Evolutionary conservation across 1,140 invertebrate species (phyloP).

Genomic region (Pseudomyrmex cubaensis): DNA sequence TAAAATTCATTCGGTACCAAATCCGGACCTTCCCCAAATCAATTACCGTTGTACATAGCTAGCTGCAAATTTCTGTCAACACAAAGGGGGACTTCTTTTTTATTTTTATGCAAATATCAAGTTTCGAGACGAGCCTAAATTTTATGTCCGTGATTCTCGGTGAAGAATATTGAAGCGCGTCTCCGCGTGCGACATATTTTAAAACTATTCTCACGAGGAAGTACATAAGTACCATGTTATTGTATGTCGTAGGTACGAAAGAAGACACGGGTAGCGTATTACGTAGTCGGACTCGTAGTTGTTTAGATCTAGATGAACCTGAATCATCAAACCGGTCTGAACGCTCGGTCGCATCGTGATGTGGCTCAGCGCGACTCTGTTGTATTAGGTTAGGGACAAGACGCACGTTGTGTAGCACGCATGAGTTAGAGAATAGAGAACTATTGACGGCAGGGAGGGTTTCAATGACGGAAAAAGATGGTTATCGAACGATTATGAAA

Average conservation of each 20-base stretch:
- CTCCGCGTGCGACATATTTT: constrained; percentile 40
- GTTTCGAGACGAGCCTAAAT: constrained; percentile 35
- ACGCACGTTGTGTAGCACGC: constrained; percentile 75
- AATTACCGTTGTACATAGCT: constrained; percentile 46
- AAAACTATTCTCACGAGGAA: constrained; percentile 55
- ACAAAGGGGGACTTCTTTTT: constrained; percentile 27
- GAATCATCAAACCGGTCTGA: constrained; percentile 83
- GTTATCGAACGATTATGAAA: background rate
- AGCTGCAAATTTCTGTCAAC: constrained; percentile 52
- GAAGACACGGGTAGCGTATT: constrained; percentile 69
- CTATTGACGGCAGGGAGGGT: constrained; percentile 41
- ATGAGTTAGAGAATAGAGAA: constrained; percentile 77
- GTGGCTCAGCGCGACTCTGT: constrained; percentile 79
- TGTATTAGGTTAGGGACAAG: constrained; percentile 84
- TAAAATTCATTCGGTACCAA: constrained; percentile 11
- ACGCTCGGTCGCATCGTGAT: constrained; percentile 68
- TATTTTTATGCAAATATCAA: constrained; percentile 48
- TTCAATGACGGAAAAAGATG: constrained; percentile 20
- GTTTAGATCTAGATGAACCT: constrained; percentile 83
- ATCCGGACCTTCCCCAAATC: constrained; percentile 39
- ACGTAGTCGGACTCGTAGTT: constrained; percentile 68
- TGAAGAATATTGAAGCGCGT: background rate
- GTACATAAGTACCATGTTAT: constrained; percentile 56
- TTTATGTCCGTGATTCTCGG: constrained; percentile 37
- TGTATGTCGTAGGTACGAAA: constrained; percentile 26